Evolutionary conservation across 53 echinoderm and acorn worm species (phyloP).

Genomic region (Luidia sarsii): DNA sequence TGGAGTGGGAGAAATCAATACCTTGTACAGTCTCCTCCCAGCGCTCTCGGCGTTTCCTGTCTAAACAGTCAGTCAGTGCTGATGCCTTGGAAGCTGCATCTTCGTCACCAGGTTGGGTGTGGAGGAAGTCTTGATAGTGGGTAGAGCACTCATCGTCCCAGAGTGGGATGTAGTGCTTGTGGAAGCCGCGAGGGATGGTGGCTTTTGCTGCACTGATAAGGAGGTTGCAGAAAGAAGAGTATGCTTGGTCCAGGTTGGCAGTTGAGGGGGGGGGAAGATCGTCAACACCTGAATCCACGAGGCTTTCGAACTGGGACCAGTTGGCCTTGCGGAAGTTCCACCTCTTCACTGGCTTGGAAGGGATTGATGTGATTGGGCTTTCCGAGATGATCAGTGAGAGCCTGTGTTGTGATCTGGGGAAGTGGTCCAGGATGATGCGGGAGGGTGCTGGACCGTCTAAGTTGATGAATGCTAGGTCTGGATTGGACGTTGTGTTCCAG

Average conservation of each 20-base stretch:
- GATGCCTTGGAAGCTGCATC: too few species aligned
- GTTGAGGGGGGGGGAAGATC: too few species aligned
- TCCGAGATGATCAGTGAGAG: not conserved
- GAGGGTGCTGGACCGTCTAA: slow-evolving; percentile 12
- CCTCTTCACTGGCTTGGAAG: slow-evolving; percentile 19
- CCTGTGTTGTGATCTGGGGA: slow-evolving; percentile 41
- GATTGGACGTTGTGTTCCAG: slow-evolving; percentile 52
- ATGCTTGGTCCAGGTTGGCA: slow-evolving; percentile 23
- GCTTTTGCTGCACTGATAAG: not conserved
- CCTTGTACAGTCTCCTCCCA: slow-evolving; percentile 9
- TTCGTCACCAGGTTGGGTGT: too few species aligned
- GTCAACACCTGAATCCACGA: too few species aligned
- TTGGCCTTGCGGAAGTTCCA: slow-evolving; percentile 41
- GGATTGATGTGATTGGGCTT: not conserved
- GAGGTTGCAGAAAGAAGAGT: slow-evolving; percentile 20
- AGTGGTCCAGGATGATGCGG: slow-evolving; percentile 28
- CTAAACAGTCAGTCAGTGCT: too few species aligned
- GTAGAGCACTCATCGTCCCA: too few species aligned
- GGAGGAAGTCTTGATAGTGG: too few species aligned
- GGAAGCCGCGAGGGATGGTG: slow-evolving; percentile 8
- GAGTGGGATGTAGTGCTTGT: slow-evolving; percentile 1
- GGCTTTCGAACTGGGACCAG: slow-evolving; percentile 1
- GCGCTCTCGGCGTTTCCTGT: not conserved
- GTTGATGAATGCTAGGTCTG: slow-evolving; percentile 52
- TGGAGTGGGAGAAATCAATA: slow-evolving; percentile 10